A percentile compares a stretch with the other conserved stretches of the same genome.
Conservation (phyloP, 92 coral and sea anemone species). For the Epizoanthus ramosus region DNA sequence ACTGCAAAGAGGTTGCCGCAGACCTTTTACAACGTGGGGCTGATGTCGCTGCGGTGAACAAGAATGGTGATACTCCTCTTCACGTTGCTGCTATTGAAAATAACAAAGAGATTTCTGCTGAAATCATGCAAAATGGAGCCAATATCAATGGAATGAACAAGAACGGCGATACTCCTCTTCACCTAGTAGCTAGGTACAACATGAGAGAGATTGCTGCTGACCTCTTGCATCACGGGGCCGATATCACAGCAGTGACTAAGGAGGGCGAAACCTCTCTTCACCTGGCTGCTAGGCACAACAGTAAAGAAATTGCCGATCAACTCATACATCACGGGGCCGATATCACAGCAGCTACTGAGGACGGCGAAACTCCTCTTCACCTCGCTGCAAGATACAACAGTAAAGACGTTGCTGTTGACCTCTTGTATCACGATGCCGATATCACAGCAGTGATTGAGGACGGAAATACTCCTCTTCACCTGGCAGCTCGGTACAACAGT, state of each 20-base stretch:
- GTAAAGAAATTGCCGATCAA: neutral
- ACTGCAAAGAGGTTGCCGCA: too few species aligned
- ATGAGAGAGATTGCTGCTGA: neutral
- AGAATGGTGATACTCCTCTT: neutral
- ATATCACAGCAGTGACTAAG: neutral
- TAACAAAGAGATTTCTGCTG: neutral
- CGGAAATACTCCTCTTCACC: too few species aligned
- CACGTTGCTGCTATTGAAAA: conserved; percentile 9
- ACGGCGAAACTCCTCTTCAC: neutral
- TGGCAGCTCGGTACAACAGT: too few species aligned
- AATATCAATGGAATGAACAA: neutral
- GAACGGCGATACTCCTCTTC: conserved; percentile 9
- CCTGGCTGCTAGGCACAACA: neutral
- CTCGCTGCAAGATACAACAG: too few species aligned
- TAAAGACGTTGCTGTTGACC: too few species aligned
- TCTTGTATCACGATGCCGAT: too few species aligned
- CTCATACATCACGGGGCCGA: neutral
- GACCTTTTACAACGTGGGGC: neutral
- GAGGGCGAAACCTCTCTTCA: conserved; percentile 2
- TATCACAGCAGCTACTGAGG: neutral
- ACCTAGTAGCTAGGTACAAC: neutral
- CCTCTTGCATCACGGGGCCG: neutral
- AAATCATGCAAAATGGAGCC: neutral
- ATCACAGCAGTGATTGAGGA: too few species aligned
- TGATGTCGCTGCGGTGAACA: neutral